phyloP scores from a whole-genome alignment of 2,113 vertebrate species.

The Macquaria australasica region DNA sequence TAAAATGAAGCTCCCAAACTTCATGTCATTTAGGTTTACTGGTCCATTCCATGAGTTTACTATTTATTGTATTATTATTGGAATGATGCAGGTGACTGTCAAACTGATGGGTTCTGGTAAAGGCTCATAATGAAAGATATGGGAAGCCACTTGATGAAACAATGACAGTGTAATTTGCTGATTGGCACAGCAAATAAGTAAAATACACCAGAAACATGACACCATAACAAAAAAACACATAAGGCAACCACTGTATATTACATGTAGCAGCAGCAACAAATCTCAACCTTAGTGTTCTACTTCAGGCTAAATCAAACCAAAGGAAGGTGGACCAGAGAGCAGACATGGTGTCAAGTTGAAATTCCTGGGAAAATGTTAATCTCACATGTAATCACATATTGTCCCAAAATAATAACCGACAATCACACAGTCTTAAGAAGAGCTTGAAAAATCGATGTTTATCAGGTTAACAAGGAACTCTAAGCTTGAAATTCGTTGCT shows the following conservation, averaged over 20 bases:
- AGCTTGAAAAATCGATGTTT: background rate
- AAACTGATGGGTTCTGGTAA: background rate
- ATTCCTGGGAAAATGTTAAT: conserved; percentile 11
- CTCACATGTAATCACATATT: background rate
- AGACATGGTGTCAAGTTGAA: background rate
- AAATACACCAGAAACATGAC: background rate
- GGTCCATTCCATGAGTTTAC: background rate
- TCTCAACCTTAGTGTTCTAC: background rate
- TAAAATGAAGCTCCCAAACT: too few relatives aligned
- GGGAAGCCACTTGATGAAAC: background rate
- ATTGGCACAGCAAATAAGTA: too few relatives aligned
- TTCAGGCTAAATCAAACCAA: background rate
- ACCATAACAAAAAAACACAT: too few relatives aligned
- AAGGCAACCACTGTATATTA: too few relatives aligned
- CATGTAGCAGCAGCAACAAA: background rate
- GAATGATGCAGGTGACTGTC: background rate
- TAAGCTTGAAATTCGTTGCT: background rate
- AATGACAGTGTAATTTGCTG: background rate
- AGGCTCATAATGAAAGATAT: background rate
- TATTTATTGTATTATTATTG: background rate
- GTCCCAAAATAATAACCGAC: background rate
- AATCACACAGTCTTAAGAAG: background rate
- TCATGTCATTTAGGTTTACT: too few relatives aligned
- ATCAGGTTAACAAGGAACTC: background rate
- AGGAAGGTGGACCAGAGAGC: background rate